These are phyloP conservation scores for Odontamblyopus lacepedii DNA, from an alignment of 2,797 vertebrate genomes.

Conservation along the genomic window DNA sequence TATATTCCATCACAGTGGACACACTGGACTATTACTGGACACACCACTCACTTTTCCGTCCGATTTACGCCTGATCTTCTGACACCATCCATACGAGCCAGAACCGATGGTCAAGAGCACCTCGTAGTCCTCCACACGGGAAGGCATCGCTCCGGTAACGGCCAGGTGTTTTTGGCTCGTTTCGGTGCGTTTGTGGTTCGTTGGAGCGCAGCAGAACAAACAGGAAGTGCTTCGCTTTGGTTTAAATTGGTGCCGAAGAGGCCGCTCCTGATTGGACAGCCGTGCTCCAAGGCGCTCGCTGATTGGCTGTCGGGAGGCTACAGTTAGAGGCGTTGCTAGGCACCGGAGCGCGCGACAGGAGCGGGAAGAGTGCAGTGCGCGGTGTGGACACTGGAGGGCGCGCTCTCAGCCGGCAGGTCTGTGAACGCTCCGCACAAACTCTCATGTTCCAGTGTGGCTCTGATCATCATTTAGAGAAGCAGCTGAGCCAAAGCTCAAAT, in stretches of 20 bases:
- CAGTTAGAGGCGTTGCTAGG: slow-evolving; percentile 59
- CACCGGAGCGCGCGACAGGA: slow-evolving; percentile 11
- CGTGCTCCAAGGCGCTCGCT: background rate
- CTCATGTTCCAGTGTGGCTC: too few species aligned
- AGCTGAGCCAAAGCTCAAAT: too few species aligned
- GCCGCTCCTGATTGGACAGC: slow-evolving; percentile 62
- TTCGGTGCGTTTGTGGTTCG: background rate
- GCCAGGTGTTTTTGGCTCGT: background rate
- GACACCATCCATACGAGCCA: slow-evolving; percentile 92
- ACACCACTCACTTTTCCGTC: slow-evolving; percentile 85
- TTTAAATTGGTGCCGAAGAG: slow-evolving; percentile 75
- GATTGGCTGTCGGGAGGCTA: slow-evolving; percentile 62
- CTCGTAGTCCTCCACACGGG: slow-evolving; percentile 89
- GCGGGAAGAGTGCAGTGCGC: slow-evolving; percentile 32
- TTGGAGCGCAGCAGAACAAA: slow-evolving; percentile 31
- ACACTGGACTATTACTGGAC: background rate
- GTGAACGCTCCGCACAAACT: too few species aligned
- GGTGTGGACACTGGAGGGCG: background rate
- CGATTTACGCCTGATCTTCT: slow-evolving; percentile 87
- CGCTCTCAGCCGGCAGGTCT: too few species aligned
- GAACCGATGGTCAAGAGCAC: slow-evolving; percentile 88
- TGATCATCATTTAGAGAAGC: too few species aligned
- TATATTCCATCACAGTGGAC: too few species aligned
- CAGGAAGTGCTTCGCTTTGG: slow-evolving; percentile 23
- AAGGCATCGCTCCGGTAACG: slow-evolving; percentile 78